These are phyloP conservation scores for Scarus forsteni DNA, from an alignment of 2,797 vertebrate species.

Conservation along the genomic window DNA sequence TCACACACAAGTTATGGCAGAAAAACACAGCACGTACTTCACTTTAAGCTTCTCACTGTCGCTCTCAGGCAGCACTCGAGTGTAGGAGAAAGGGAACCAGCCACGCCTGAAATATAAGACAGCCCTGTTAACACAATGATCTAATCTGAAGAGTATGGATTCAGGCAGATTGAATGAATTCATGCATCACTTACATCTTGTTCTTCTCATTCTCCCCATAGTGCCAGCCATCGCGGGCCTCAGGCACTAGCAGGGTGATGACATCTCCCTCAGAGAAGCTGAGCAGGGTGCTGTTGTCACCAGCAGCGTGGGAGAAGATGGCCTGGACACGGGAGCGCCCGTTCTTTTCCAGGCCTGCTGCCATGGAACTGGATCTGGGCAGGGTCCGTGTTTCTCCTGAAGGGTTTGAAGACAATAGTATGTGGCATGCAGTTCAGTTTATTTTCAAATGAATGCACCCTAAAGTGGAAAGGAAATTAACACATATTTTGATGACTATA, in stretches of 20 bases:
- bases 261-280: conserved; percentile 97
- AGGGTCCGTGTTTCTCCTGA: conserved; percentile 96
- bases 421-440: background rate
- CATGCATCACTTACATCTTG: conserved; percentile 88
- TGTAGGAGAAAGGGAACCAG: conserved; percentile 99
- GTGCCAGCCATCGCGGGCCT: conserved; percentile 98
- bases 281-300: conserved; percentile 95
- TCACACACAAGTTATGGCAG: background rate
- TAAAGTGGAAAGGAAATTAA: too few species aligned
- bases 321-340: conserved; percentile 94
- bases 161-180: conserved; percentile 8
- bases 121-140: background rate
- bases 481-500: too few species aligned
- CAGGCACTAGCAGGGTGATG: conserved; percentile 97
- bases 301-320: conserved; percentile 97
- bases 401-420: background rate
- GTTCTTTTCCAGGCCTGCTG: conserved; percentile 95
- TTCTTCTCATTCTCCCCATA: conserved; percentile 99
- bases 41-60: conserved; percentile 90
- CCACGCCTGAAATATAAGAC: conserved; percentile 87
- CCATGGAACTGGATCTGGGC: conserved; percentile 98
- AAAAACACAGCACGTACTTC: conserved; percentile 83
- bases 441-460: too few species aligned
- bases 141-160: background rate
- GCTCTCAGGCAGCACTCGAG: conserved; percentile 91